Percentiles rank a stretch among this genome's conserved stretches.
These are phyloP conservation scores for Hemicentrotus pulcherrimus DNA, from an alignment of 35 echinoderm and acorn worm genomes.

Conservation along the genomic window DNA sequence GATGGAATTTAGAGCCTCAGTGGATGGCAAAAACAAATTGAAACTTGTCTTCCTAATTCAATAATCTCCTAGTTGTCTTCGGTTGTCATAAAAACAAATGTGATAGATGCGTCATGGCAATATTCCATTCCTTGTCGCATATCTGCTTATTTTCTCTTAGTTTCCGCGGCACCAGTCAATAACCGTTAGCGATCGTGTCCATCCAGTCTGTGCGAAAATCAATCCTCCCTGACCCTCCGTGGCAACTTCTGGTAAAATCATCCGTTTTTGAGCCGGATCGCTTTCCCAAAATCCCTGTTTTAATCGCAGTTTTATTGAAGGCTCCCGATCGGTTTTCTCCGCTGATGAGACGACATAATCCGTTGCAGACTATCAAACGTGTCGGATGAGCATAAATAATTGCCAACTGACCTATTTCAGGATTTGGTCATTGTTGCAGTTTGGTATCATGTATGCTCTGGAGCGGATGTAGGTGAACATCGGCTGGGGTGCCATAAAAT, in stretches of 20 bases:
- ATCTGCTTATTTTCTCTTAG: conserved; percentile 7
- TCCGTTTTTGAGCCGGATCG: conserved; percentile 39
- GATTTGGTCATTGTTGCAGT: conserved; percentile 32
- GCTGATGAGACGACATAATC: conserved; percentile 43
- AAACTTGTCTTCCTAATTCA: conserved; percentile 25
- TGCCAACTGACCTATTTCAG: conserved; percentile 43
- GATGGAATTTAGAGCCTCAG: not conserved
- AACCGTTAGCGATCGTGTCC: conserved; percentile 35
- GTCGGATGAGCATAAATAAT: conserved; percentile 48
- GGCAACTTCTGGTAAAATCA: conserved; percentile 40
- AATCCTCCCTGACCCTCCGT: conserved; percentile 40
- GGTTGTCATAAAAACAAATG: conserved; percentile 43
- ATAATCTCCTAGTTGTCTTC: conserved; percentile 32
- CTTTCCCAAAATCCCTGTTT: conserved; percentile 40
- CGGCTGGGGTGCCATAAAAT: not conserved
- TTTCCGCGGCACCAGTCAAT: conserved; percentile 32
- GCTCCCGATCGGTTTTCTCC: conserved; percentile 31
- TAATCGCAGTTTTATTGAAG: conserved; percentile 52
- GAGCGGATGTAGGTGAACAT: not conserved
- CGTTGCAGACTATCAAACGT: conserved; percentile 23
- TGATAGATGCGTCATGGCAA: conserved; percentile 12
- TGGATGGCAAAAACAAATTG: not conserved
- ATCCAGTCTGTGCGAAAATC: conserved; percentile 19
- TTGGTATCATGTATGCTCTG: not conserved
- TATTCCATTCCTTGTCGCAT: conserved; percentile 23